Base-by-base conservation (phyloP, 2,113 vertebrate genomes). In the Microtus oregoni region DNA sequence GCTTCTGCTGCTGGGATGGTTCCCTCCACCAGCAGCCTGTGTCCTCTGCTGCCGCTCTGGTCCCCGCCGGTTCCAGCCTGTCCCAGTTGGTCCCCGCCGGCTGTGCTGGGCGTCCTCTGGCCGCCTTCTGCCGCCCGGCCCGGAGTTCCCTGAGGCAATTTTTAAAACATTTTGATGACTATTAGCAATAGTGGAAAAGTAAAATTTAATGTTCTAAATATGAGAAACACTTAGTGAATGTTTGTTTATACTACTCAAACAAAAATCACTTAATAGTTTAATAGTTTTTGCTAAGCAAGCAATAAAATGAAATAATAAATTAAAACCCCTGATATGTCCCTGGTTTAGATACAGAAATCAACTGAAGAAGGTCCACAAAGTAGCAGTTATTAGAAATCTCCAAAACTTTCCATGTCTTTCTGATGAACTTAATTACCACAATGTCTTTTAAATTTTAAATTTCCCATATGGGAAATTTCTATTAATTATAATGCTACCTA, bases 361-460 rank as follows among this genome's bases (percentile, higher is more conserved):
- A 79, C 79, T 86, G 47, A 88, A 97, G 75, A 95, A 97, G 47
- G 47, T 92, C 86, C 68, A 78, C 38, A 82, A 47, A 91, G 55
- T 38, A 47, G 12, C 92, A 81, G 92, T 88, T 97, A 96, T 92
- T 70, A 95, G 76, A 85, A 95, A 95, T 86, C 79, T 92, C 79
- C 20, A 76, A 96, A 91, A 87, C 82, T 95, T 96, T 94, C 88
- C 32, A 55, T 89, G 61, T 95, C 91, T 96, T 97, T 93, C 92
- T 97, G 70, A 61, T 94, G 91, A 97, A 96, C 89, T 95, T 97
- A 98, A 98, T 97, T 97, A 97, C 96, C 89, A 90, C 67, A 97
- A 65, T 91, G 87, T 94, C 89, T 94, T 97, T 97, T 91, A 97
- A 98, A 92, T 30, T 58, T 58, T 58, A 58, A 58, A 58, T 58